phyloP scores from a whole-genome alignment of 2,888 invertebrate species.

The Troilus luridus region DNA sequence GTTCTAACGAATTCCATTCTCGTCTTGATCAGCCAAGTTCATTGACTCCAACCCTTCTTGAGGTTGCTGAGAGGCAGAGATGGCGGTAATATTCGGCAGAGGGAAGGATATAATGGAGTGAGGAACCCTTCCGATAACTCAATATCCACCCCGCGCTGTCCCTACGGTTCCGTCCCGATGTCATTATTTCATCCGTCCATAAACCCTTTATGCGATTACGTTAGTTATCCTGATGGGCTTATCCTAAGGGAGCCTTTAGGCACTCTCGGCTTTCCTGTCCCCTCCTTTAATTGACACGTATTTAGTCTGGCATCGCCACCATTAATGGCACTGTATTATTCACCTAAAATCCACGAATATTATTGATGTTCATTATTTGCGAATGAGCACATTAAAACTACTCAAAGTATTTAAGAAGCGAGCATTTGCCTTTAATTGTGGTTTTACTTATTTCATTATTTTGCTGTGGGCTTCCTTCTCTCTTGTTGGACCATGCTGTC shows the following conservation, averaged over 20 bases:
- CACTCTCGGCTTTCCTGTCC: conserved; percentile 28
- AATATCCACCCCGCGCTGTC: conserved; percentile 40
- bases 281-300: conserved; percentile 26
- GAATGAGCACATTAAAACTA: no score
- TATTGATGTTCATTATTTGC: no score
- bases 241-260: conserved; percentile 20
- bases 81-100: conserved; percentile 2
- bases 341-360: background rate
- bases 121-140: conserved; percentile 45
- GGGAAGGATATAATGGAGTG: background rate
- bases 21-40: background rate
- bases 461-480: background rate
- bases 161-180: conserved; percentile 26
- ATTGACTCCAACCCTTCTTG: background rate
- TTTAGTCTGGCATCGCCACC: background rate
- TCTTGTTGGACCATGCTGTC: no score
- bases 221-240: conserved; percentile 47
- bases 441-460: background rate
- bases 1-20: background rate
- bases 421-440: no score
- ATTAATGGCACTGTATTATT: background rate
- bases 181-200: conserved; percentile 43
- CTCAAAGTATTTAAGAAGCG: no score
- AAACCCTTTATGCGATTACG: conserved; percentile 44
- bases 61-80: background rate